phyloP scores from a whole-genome alignment of 2,113 vertebrate species.

The Lophotis ruficrista region DNA sequence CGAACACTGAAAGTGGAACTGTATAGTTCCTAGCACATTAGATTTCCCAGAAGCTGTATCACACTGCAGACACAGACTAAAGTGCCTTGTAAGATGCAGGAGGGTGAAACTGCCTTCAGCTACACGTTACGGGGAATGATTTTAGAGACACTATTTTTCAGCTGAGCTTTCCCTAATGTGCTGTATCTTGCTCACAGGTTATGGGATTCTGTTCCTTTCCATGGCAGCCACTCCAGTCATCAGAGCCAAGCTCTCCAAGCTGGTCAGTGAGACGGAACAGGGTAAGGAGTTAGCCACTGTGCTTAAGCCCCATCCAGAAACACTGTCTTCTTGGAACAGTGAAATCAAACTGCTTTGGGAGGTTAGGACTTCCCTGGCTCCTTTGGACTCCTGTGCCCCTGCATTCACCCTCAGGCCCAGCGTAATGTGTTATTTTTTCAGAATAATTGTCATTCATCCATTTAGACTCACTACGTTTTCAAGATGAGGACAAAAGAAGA shows the following conservation, averaged over 20 bases:
- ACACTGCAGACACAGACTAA: neutral
- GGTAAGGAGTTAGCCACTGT: constrained; percentile 72
- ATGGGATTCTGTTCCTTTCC: constrained; percentile 86
- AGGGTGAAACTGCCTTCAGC: neutral
- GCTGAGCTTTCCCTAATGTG: neutral
- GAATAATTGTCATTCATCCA: neutral
- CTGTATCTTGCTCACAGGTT: constrained; percentile 76
- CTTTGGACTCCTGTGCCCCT: neutral
- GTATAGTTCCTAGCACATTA: neutral
- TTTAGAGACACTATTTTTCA: neutral
- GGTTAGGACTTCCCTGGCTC: neutral
- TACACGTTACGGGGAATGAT: neutral
- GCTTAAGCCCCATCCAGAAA: neutral
- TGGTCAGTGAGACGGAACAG: constrained; percentile 86
- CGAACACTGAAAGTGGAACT: neutral
- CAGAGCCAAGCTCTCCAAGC: constrained; percentile 91
- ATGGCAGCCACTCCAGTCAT: constrained; percentile 87
- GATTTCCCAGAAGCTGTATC: neutral
- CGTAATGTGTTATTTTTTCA: neutral
- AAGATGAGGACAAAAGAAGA: neutral
- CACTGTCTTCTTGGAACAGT: neutral
- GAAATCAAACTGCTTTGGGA: neutral
- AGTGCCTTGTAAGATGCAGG: neutral
- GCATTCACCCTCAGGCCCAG: neutral
- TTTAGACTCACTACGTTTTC: neutral